These are phyloP conservation scores for Halichoerus grypus DNA, from an alignment of 2,113 vertebrate species.

Conservation along the genomic window DNA sequence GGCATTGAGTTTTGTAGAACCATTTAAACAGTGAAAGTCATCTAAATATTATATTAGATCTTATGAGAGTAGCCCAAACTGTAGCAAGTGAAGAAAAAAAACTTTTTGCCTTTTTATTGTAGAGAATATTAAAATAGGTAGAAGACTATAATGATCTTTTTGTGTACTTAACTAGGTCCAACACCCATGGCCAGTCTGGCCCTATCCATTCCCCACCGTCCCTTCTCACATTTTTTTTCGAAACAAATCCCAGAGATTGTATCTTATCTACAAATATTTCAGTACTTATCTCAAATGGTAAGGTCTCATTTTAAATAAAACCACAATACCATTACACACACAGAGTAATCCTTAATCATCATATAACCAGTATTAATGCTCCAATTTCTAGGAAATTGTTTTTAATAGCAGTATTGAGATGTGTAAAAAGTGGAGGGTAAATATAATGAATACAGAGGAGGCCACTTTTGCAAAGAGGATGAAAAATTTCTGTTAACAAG, in stretches of 20 bases:
- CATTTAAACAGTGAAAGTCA: conserved; percentile 13
- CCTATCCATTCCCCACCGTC: not conserved
- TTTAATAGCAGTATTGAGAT: conserved; percentile 14
- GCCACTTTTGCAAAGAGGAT: not conserved
- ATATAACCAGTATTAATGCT: not conserved
- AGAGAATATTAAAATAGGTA: conserved; percentile 33
- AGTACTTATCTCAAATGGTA: not conserved
- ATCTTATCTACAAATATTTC: conserved; percentile 16
- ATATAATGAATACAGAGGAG: not conserved
- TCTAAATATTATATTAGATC: not conserved
- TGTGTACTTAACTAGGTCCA: not conserved
- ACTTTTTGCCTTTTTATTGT: not conserved
- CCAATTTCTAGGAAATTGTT: not conserved
- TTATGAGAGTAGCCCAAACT: not conserved
- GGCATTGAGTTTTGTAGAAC: not conserved
- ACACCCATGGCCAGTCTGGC: not conserved
- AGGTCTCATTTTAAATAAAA: conserved; percentile 33
- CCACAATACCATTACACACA: not conserved
- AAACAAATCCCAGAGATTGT: conserved; percentile 14
- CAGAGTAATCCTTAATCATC: not conserved
- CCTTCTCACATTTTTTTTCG: not conserved
- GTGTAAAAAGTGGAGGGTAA: not conserved
- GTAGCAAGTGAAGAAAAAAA: conserved; percentile 11
- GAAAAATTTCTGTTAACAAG: not conserved
- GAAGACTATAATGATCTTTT: not conserved